phyloP scores from a whole-genome alignment of 2,113 vertebrate species.

The Spilogale gracilis region DNA sequence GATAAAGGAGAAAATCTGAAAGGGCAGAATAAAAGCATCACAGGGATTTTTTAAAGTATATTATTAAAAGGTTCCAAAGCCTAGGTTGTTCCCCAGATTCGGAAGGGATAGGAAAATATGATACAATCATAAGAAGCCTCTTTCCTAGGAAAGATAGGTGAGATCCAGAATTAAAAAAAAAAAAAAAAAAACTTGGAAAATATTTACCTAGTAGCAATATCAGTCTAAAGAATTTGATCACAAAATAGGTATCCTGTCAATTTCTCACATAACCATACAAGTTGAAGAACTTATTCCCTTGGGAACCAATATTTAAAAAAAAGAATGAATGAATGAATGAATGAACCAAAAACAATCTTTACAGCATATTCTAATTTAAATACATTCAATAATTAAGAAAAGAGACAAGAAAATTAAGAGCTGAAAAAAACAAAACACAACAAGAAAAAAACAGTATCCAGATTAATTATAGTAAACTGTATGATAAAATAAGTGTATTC shows the following conservation, averaged over 20 bases:
- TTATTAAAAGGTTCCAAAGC: background rate
- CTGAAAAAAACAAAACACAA: background rate
- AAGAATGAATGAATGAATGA: background rate
- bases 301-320: background rate
- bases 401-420: background rate
- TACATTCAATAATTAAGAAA: background rate
- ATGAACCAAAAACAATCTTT: background rate
- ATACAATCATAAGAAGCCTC: background rate
- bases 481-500: background rate
- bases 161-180: background rate
- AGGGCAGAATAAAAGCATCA: slow-evolving; percentile 6
- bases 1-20: background rate
- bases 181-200: background rate
- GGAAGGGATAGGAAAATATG: background rate
- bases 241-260: slow-evolving; percentile 9
- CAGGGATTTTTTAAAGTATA: slow-evolving; percentile 4
- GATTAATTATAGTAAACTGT: background rate
- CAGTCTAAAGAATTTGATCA: background rate
- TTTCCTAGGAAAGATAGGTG: background rate
- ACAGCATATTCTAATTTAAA: background rate
- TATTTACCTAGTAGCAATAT: background rate
- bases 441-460: background rate
- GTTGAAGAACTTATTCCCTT: background rate
- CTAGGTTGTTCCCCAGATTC: background rate
- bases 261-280: background rate